Evolutionary conservation across 2,888 invertebrate genomes (phyloP).

Genomic region (Cheilosia vulpina): DNA sequence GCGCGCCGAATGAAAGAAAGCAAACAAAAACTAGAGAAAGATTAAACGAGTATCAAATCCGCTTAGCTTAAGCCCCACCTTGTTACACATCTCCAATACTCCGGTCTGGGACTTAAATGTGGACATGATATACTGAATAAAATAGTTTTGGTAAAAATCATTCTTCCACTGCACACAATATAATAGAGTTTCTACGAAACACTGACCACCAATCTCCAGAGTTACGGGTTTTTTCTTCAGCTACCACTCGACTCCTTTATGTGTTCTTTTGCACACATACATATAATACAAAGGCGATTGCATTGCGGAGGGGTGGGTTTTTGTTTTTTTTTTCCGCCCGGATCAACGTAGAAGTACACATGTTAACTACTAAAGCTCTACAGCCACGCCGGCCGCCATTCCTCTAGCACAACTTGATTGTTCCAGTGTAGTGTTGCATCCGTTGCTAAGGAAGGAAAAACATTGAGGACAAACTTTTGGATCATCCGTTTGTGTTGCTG

Average conservation of each 20-base stretch:
- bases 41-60: constrained; percentile 28
- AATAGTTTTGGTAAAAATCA: constrained; percentile 46
- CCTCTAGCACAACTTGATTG: constrained; percentile 29
- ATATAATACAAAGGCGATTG: neutral
- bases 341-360: constrained; percentile 66
- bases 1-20: constrained; percentile 4
- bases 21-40: constrained; percentile 5
- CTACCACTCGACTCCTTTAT: neutral
- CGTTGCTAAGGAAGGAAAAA: constrained; percentile 16
- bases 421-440: constrained; percentile 28
- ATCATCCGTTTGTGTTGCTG: constrained; percentile 48
- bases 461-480: constrained; percentile 47
- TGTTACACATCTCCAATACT: constrained; percentile 2
- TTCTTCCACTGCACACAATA: neutral
- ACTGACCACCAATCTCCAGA: constrained; percentile 2
- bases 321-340: neutral
- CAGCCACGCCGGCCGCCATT: neutral
- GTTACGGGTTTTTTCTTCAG: neutral
- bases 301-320: neutral
- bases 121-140: constrained; percentile 37
- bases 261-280: neutral
- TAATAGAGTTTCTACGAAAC: neutral
- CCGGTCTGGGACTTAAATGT: neutral
- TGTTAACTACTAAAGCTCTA: constrained; percentile 60
- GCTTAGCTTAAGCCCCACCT: constrained; percentile 39